Base-by-base conservation (phyloP, 2,888 invertebrate species). In the Drosophila affinis region DNA sequence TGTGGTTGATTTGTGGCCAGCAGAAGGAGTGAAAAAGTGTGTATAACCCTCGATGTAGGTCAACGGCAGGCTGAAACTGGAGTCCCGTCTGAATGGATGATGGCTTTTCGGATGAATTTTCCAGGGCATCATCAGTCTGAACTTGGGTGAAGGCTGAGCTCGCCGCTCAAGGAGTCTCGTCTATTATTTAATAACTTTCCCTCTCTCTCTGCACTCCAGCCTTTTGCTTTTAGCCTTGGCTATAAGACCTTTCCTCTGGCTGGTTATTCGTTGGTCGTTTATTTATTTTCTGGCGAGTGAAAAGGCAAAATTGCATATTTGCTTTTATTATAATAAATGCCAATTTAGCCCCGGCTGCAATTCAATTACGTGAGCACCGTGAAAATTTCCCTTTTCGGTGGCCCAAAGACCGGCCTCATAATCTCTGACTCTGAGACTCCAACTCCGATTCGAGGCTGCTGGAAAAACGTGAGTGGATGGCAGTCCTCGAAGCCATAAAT, bases 251-350 rank as follows among this genome's bases (percentile, higher is more conserved):
- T 24, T 55, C 34, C 39, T 21, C 49, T 10, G 21, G 6, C 44
- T 48, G 47, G 47, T 32, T 34, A 39, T 29, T 29, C 18, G 34
- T 58, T 51, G 55, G 4, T 24, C 58, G 54, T 75, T 58, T 59
- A 55, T 74, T 54, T 72, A 62, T 70, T 63, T 62, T 51, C 29
- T 54, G 46, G 14, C 52, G 68, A 76, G 76, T 65, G 62, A 81
- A 83, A 88, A 87, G 14, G 76, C 81, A 65, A 83, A 83, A 87
- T 88, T 83, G 87, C 83, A 88, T 88, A 87, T 83, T 83, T 83
- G 89, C 87, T 83, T 87, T 87, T 87, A 88, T 87, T 88, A 81
- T 88, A 87, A 83, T 88, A 83, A 83, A 88, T 83, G 85, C 79
- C 83, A 83, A 83, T 83, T 83, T 88, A 73, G 87, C 72, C 72